phyloP scores from a whole-genome alignment of 2,113 vertebrate species.

The Aptenodytes forsteri region DNA sequence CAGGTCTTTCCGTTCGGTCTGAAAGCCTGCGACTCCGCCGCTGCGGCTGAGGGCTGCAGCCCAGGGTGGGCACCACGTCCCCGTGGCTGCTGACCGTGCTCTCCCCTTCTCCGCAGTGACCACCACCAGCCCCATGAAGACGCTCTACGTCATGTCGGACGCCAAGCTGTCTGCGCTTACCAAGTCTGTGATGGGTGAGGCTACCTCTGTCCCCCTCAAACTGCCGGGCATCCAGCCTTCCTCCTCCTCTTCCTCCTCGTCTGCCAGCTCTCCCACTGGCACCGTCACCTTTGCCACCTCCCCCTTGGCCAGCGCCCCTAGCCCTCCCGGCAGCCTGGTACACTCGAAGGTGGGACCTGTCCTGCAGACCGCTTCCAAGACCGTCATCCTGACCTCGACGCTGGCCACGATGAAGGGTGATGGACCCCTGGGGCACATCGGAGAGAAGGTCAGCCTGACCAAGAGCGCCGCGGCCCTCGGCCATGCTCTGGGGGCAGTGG shows the following conservation, averaged over 20 bases:
- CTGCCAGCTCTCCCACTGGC: not conserved
- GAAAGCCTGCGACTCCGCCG: not conserved
- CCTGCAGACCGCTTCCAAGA: conserved; percentile 48
- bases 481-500: not conserved
- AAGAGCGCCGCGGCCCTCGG: not conserved
- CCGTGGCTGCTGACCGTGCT: fast-evolving
- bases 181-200: conserved; percentile 48
- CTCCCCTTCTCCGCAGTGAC: conserved; percentile 60
- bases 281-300: conserved; percentile 17
- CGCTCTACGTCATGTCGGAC: not conserved
- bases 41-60: not conserved
- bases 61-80: fast-evolving
- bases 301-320: not conserved
- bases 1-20: not conserved
- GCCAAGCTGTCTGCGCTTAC: conserved; percentile 54
- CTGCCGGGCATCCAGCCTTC: not conserved
- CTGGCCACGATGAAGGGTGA: not conserved
- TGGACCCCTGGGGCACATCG: not conserved
- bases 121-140: conserved; percentile 68
- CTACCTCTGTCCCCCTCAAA: conserved; percentile 12
- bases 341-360: conserved; percentile 12
- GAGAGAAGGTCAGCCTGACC: not conserved
- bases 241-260: not conserved
- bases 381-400: not conserved
- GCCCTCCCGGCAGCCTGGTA: not conserved